These are phyloP conservation scores for Jordanella pulchra DNA, from an alignment of 2,797 vertebrate genomes.

Conservation along the genomic window DNA sequence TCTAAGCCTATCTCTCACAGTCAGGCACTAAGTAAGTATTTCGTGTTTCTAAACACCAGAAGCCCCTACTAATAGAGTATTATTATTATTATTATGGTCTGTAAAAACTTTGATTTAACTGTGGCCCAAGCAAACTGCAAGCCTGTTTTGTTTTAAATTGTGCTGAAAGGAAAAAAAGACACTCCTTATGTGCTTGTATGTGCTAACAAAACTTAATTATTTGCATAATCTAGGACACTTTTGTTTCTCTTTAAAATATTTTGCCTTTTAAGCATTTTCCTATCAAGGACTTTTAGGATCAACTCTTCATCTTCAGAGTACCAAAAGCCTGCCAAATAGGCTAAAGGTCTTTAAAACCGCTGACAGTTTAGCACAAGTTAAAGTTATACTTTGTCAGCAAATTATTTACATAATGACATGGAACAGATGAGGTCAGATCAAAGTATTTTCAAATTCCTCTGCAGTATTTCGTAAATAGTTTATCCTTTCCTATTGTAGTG, in stretches of 20 bases:
- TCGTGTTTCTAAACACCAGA: conserved; percentile 13
- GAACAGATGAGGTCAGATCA: conserved; percentile 7
- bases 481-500: not conserved
- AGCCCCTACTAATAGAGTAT: conserved; percentile 16
- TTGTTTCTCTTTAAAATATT: conserved; percentile 8
- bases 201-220: not conserved
- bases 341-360: conserved; percentile 18
- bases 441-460: not conserved
- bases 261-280: conserved; percentile 11
- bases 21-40: conserved; percentile 16
- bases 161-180: conserved; percentile 17
- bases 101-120: conserved; percentile 35
- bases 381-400: conserved; percentile 23
- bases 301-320: conserved; percentile 2
- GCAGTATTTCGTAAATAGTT: not conserved
- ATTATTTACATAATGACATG: conserved; percentile 24
- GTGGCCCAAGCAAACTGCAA: conserved; percentile 28
- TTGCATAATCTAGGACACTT: not conserved
- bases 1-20: conserved; percentile 4
- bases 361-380: conserved; percentile 24
- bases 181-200: conserved; percentile 1
- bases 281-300: conserved; percentile 15
- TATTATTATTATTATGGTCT: conserved; percentile 23
- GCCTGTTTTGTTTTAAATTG: conserved; percentile 26
- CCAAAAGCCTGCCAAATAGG: not conserved